A percentile compares a stretch with the other conserved stretches of the same genome.
These are phyloP conservation scores for Andrena flavipes DNA, from an alignment of 2,888 invertebrate species.

Conservation along the genomic window DNA sequence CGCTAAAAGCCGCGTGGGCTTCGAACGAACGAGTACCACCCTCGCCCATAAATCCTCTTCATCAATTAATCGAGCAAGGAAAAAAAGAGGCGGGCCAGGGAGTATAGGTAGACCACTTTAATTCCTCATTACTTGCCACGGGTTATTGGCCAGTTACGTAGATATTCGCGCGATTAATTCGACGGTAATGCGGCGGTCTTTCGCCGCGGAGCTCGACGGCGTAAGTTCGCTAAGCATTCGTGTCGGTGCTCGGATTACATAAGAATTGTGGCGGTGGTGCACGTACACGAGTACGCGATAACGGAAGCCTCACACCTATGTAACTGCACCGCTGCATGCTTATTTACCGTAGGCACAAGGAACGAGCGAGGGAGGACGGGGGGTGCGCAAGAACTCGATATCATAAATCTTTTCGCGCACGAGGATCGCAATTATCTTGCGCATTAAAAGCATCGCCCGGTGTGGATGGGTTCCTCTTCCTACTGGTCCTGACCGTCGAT, in stretches of 20 bases:
- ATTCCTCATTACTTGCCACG: conserved; percentile 52
- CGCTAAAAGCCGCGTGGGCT: conserved; percentile 4
- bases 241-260: conserved; percentile 60
- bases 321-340: conserved; percentile 72
- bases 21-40: neutral
- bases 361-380: neutral
- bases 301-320: conserved; percentile 59
- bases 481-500: neutral
- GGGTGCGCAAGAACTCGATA: conserved; percentile 47
- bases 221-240: conserved; percentile 43
- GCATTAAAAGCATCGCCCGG: conserved; percentile 80
- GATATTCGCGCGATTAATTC: conserved; percentile 62
- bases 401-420: conserved; percentile 80
- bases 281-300: conserved; percentile 34
- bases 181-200: conserved; percentile 31
- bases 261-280: conserved; percentile 52
- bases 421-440: conserved; percentile 80
- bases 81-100: neutral
- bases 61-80: conserved; percentile 30
- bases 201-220: conserved; percentile 14
- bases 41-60: conserved; percentile 38
- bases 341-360: conserved; percentile 73
- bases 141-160: conserved; percentile 59
- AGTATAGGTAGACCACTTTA: conserved; percentile 27
- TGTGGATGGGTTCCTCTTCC: conserved; percentile 65